A percentile compares a stretch with the other conserved stretches of the same genome.
Evolutionary conservation across 2,113 vertebrate genomes (phyloP).

Genomic region (Burhinus oedicnemus): DNA sequence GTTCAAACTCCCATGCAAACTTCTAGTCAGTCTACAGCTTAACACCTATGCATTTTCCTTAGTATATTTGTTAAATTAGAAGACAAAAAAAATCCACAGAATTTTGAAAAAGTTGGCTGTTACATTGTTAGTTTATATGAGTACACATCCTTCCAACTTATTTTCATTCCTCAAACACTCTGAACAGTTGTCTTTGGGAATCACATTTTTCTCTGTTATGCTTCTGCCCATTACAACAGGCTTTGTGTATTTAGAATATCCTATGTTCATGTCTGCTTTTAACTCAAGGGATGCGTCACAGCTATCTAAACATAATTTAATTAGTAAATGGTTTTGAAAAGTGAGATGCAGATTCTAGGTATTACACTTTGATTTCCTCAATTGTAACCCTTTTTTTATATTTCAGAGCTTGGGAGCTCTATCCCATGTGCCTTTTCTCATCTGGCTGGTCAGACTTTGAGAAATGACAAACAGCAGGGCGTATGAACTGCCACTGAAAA

Average conservation of each 20-base stretch:
- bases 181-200: not conserved
- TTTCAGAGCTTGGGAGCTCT: not conserved
- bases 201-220: not conserved
- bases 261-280: not conserved
- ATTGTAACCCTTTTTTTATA: not conserved
- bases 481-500: not conserved
- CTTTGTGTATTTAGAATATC: not conserved
- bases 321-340: not conserved
- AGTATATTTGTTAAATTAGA: not conserved
- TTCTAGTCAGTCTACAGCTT: not conserved
- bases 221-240: not conserved
- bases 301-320: not conserved
- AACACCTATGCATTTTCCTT: not conserved
- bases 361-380: not conserved
- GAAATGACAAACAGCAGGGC: not conserved
- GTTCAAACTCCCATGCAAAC: not conserved
- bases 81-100: not conserved
- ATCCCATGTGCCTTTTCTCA: not conserved
- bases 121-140: not conserved
- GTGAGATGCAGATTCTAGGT: not conserved
- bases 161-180: not conserved
- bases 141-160: not conserved
- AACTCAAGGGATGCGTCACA: not conserved
- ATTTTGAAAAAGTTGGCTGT: not conserved
- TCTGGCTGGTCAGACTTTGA: not conserved